phyloP scores from a whole-genome alignment of 2,888 invertebrate species.

The Drosophila picticornis region DNA sequence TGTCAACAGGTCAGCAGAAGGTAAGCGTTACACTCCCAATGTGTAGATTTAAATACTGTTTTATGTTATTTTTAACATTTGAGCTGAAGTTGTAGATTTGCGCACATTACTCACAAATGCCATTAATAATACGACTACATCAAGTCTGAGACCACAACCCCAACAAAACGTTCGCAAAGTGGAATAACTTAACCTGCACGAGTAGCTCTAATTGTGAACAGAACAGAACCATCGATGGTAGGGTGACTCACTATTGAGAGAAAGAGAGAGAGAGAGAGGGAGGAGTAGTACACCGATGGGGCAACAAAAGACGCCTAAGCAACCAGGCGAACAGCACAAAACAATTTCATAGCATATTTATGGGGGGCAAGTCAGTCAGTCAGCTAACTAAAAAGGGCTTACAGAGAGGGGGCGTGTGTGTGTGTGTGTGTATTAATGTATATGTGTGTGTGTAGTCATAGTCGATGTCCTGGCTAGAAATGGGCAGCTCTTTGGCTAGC shows the following conservation, averaged over 20 bases:
- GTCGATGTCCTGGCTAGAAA: constrained; percentile 53
- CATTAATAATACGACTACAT: constrained; percentile 51
- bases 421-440: constrained; percentile 4
- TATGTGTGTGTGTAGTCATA: constrained; percentile 22
- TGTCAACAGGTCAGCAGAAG: constrained; percentile 73
- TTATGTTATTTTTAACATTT: constrained; percentile 66
- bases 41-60: constrained; percentile 12
- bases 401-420: constrained; percentile 9
- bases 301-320: constrained; percentile 20
- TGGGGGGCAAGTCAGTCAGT: constrained; percentile 59
- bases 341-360: constrained; percentile 70
- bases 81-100: constrained; percentile 53
- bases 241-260: constrained; percentile 61
- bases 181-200: constrained; percentile 47
- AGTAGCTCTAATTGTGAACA: constrained; percentile 12
- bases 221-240: constrained; percentile 16
- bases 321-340: constrained; percentile 62
- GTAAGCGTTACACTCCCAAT: constrained; percentile 10
- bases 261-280: not conserved
- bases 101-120: constrained; percentile 70
- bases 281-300: constrained; percentile 26
- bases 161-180: constrained; percentile 26
- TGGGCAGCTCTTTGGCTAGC: constrained; percentile 43
- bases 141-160: constrained; percentile 53
- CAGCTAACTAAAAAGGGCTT: constrained; percentile 25